Evolutionary conservation across 2,797 vertebrate species (phyloP), one percentile per base, ranked within the genome.

Genomic region (Tamandua tetradactyla): DNA sequence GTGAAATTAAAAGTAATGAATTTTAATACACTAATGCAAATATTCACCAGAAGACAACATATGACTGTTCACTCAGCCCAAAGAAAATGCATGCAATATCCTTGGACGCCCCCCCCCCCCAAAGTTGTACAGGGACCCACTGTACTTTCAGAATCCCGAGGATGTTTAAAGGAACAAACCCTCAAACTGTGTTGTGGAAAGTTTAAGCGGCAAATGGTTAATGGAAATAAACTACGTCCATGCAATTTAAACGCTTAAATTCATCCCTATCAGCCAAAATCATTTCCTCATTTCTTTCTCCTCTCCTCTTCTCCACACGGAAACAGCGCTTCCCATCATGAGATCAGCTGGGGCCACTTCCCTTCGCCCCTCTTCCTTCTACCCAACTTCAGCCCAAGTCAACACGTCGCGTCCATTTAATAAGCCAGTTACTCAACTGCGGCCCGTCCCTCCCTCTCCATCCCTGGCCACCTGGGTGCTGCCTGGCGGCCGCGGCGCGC

Each of bases 381-480:
- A 7, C 25, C 2, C 2, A 13, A 0, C 23, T 85, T 69, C 82
- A 23, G 23, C 44, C 42, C 7, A 44, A 61, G 76, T 35, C 17
- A 14, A 10, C 18, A 20, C 47, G 52, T 18, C 15, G 17, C 69
- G 4, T 2, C 14, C 30, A 1, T 18, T 27, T 12, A 4, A 44
- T 0, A 15, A 9, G 32, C 14, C 15, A 10, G 69, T 14, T 14
- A 1, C 49, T 14, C 52, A 25, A 12, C 0, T 0, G 1, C 1
- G 32, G 42, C 59, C 71, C 37, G 2, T 20, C 17, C 30, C 61
- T 76, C 79, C 3, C 14, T 25, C 59, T 9, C 44, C 37, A 15
- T 15, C 8, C n/a, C 40, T 2, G 2, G 59, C 64, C 52, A 32
- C n/a, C n/a, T 6, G 27, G 10, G 32, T 35, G 52, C 25, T 13